Evolutionary conservation across 2,888 invertebrate genomes (phyloP).

Genomic region (Arge pagana): DNA sequence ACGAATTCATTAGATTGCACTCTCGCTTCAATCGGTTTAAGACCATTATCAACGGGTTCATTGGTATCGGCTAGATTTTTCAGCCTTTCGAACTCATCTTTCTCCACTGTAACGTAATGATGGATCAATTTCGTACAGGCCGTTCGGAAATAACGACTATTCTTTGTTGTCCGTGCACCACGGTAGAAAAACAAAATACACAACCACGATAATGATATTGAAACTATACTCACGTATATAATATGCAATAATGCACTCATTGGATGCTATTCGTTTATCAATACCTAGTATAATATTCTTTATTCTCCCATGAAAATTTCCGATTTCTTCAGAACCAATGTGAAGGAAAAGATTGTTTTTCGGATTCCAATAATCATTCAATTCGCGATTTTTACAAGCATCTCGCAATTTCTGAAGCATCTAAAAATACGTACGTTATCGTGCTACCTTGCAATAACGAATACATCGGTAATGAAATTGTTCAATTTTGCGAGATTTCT

Average conservation of each 20-base stretch:
- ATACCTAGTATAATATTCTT: slow-evolving; percentile 28
- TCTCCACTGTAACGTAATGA: too few relatives aligned
- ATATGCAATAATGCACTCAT: slow-evolving; percentile 43
- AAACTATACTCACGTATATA: slow-evolving; percentile 49
- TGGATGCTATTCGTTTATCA: slow-evolving; percentile 28
- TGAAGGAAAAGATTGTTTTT: slow-evolving; percentile 57
- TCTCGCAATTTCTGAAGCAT: slow-evolving; percentile 57
- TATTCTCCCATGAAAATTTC: slow-evolving; percentile 26
- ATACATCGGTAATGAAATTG: slow-evolving; percentile 29
- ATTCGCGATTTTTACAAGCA: slow-evolving; percentile 46
- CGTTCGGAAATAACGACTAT: too few relatives aligned
- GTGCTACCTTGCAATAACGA: too few relatives aligned
- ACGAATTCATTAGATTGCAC: too few relatives aligned
- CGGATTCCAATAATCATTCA: slow-evolving; percentile 62
- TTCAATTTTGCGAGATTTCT: not conserved
- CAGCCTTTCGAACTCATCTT: too few relatives aligned
- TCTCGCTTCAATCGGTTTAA: too few relatives aligned
- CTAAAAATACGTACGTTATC: too few relatives aligned
- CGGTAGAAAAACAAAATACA: too few relatives aligned
- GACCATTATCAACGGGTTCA: too few relatives aligned
- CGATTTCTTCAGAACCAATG: slow-evolving; percentile 7
- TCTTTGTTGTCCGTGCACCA: too few relatives aligned
- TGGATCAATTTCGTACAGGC: not conserved
- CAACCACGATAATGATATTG: too few relatives aligned
- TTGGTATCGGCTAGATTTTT: too few relatives aligned